Conservation (phyloP, 2,888 invertebrate genomes). For the Brachynemurus nebulosus region DNA sequence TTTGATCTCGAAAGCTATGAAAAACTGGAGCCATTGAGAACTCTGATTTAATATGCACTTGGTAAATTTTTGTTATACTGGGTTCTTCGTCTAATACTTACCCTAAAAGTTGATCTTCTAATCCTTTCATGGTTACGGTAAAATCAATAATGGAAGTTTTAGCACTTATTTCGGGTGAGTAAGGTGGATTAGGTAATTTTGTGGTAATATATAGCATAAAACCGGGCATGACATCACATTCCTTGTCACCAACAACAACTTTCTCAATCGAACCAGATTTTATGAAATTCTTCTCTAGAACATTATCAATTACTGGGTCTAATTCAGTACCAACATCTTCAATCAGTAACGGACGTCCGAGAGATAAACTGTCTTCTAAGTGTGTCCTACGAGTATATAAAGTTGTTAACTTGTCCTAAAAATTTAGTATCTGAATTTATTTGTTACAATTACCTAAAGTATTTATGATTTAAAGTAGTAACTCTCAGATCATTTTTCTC, state of each 20-base stretch:
- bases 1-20: too few species aligned
- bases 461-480: constrained; percentile 90
- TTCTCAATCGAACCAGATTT: constrained; percentile 94
- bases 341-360: constrained; percentile 79
- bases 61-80: constrained; percentile 23
- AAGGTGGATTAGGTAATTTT: constrained; percentile 89
- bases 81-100: too few species aligned
- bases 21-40: too few species aligned
- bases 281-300: constrained; percentile 93
- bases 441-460: too few species aligned
- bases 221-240: constrained; percentile 91
- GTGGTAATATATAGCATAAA: constrained; percentile 94
- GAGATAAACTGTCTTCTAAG: constrained; percentile 73
- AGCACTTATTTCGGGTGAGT: constrained; percentile 92
- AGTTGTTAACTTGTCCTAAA: background rate
- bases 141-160: constrained; percentile 96
- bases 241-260: constrained; percentile 88
- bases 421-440: background rate
- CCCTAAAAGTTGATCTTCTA: constrained; percentile 85
- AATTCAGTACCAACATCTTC: constrained; percentile 92
- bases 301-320: constrained; percentile 93
- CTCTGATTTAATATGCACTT: too few species aligned
- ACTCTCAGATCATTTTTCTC: constrained; percentile 79
- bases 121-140: constrained; percentile 90
- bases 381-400: constrained; percentile 45